A percentile compares a stretch with the other conserved stretches of the same genome.
These are phyloP conservation scores for Lamellibrachia columna DNA, from an alignment of 2,888 invertebrate species.

Conservation along the genomic window DNA sequence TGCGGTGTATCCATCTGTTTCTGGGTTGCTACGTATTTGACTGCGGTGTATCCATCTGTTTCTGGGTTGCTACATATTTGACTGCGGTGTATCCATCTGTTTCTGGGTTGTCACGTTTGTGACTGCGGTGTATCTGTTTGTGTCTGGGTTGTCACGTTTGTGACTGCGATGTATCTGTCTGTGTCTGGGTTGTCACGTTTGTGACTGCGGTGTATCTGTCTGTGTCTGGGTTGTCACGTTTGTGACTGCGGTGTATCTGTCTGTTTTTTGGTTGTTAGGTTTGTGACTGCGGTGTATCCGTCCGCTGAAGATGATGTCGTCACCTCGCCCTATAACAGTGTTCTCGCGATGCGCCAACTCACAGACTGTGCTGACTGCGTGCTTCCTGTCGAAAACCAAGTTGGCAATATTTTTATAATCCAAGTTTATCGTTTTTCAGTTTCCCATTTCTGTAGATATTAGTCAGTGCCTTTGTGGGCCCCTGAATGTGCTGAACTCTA, in stretches of 20 bases:
- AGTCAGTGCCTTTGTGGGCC: too few relatives aligned
- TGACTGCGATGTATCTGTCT: constrained; percentile 63
- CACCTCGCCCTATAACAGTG: constrained; percentile 67
- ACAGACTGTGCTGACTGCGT: constrained; percentile 67
- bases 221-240: too few relatives aligned
- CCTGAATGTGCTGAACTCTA: too few relatives aligned
- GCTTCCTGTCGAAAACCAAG: constrained; percentile 67
- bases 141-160: too few relatives aligned
- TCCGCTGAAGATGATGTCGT: constrained; percentile 67
- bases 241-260: not conserved
- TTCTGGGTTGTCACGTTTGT: too few relatives aligned
- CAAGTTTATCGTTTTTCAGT: not conserved
- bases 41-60: too few relatives aligned
- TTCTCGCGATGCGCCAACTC: constrained; percentile 65
- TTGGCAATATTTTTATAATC: constrained; percentile 29
- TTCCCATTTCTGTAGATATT: not conserved
- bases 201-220: too few relatives aligned
- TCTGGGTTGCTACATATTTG: too few relatives aligned
- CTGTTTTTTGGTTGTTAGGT: constrained; percentile 47
- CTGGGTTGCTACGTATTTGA: too few relatives aligned
- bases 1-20: too few relatives aligned
- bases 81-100: constrained; percentile 59
- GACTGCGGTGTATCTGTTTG: too few relatives aligned
- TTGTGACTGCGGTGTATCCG: constrained; percentile 67
- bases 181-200: too few relatives aligned